Percentiles rank a stretch among this genome's conserved stretches.
These are phyloP conservation scores for Leptoclinus maculatus DNA, from an alignment of 2,797 vertebrate species.

Conservation along the genomic window DNA sequence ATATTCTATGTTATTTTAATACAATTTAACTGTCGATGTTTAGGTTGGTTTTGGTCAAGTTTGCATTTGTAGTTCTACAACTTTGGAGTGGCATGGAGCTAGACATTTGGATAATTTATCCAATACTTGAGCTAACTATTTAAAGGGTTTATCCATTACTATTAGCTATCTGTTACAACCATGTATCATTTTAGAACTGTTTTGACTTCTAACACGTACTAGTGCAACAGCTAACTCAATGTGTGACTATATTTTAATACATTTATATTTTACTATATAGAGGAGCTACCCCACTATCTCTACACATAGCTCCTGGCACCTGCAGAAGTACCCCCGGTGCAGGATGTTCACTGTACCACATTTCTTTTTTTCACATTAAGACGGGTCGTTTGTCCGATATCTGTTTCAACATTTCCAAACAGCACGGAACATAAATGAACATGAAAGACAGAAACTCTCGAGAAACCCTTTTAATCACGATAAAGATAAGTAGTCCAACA, in stretches of 20 bases:
- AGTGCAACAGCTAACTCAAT: not conserved
- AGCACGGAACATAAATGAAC: slow-evolving; percentile 19
- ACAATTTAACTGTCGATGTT: not conserved
- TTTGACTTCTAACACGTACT: not conserved
- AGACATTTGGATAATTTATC: not conserved
- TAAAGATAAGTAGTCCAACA: slow-evolving; percentile 59
- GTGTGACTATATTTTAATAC: not conserved
- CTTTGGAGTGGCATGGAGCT: not conserved
- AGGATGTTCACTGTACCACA: slow-evolving; percentile 18
- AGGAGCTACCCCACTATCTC: slow-evolving; percentile 5
- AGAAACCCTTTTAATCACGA: slow-evolving; percentile 59
- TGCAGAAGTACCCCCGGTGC: not conserved
- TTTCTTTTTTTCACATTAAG: slow-evolving; percentile 11
- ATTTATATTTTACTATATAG: not conserved
- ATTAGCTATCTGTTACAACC: not conserved
- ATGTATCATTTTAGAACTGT: not conserved
- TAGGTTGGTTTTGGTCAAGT: not conserved
- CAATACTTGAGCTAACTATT: not conserved
- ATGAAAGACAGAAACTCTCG: slow-evolving; percentile 31
- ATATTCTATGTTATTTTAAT: not conserved
- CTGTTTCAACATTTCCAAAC: slow-evolving; percentile 34
- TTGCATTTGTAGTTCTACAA: not conserved
- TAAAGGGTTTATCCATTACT: not conserved
- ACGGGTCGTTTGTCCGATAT: slow-evolving; percentile 30
- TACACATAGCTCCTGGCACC: not conserved